phyloP scores from a whole-genome alignment of 2,113 vertebrate species.

The Eulacestoma nigropectus region DNA sequence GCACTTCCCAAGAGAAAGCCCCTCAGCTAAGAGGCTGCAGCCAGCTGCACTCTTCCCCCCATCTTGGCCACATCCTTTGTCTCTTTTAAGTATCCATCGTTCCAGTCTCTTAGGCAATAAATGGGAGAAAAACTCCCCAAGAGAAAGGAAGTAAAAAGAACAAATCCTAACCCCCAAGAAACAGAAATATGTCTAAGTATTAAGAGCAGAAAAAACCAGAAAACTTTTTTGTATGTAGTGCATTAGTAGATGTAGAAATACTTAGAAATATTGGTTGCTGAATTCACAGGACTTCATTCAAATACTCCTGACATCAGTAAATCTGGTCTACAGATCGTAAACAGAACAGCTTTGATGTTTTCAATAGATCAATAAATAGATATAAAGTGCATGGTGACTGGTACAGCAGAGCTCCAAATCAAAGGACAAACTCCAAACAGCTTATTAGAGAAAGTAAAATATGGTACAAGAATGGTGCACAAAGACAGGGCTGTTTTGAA shows the following conservation, averaged over 20 bases:
- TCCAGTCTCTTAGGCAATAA: not conserved
- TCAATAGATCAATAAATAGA: not conserved
- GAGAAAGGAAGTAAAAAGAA: not conserved
- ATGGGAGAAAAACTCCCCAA: not conserved
- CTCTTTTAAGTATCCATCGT: not conserved
- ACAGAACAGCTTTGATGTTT: not conserved
- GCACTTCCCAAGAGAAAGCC: not conserved
- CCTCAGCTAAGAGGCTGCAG: not conserved
- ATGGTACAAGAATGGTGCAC: not conserved
- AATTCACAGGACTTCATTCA: not conserved
- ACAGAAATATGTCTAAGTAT: not conserved
- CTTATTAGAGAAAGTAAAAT: not conserved
- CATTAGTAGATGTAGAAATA: not conserved
- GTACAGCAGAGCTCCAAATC: not conserved
- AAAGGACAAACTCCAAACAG: not conserved
- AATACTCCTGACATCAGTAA: not conserved
- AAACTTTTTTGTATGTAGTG: not conserved
- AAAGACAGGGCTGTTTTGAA: not conserved
- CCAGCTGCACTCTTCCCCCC: not conserved
- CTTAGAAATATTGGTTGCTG: not conserved
- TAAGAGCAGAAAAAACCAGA: not conserved
- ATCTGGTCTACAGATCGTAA: not conserved
- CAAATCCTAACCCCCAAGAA: not conserved
- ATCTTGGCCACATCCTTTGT: not conserved
- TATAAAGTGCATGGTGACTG: not conserved